Evolutionary conservation across 2,113 vertebrate species (phyloP).

Genomic region (Saccopteryx bilineata): DNA sequence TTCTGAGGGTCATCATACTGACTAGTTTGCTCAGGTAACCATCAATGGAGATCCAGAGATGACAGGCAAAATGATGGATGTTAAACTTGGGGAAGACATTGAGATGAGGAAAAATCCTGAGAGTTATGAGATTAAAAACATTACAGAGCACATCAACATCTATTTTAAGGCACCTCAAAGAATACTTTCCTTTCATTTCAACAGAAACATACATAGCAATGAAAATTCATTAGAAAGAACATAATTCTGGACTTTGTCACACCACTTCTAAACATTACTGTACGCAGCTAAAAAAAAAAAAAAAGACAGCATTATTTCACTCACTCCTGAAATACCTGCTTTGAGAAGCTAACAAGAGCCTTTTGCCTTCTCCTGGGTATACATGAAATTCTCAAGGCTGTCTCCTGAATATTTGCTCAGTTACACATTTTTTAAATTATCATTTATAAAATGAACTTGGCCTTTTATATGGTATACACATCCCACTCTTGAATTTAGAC

Average conservation of each 20-base stretch:
- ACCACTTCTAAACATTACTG: neutral
- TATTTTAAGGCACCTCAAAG: neutral
- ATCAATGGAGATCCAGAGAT: neutral
- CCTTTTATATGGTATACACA: neutral
- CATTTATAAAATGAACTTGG: neutral
- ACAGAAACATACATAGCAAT: neutral
- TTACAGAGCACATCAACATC: neutral
- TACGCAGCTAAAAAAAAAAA: neutral
- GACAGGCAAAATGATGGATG: neutral
- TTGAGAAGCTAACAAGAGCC: neutral
- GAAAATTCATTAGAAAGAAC: constrained; percentile 27
- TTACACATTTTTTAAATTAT: neutral
- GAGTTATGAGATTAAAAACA: neutral
- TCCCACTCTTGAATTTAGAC: neutral
- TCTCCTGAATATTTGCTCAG: neutral
- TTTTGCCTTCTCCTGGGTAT: neutral
- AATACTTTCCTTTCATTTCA: constrained; percentile 1
- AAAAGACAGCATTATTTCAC: neutral
- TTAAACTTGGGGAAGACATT: neutral
- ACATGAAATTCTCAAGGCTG: neutral
- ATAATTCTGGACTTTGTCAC: neutral
- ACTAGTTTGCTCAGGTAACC: neutral
- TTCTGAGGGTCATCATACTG: neutral
- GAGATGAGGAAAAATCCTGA: neutral
- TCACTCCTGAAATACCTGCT: neutral